These are phyloP conservation scores for Morone saxatilis DNA, from an alignment of 2,113 vertebrate genomes.

Conservation along the genomic window DNA sequence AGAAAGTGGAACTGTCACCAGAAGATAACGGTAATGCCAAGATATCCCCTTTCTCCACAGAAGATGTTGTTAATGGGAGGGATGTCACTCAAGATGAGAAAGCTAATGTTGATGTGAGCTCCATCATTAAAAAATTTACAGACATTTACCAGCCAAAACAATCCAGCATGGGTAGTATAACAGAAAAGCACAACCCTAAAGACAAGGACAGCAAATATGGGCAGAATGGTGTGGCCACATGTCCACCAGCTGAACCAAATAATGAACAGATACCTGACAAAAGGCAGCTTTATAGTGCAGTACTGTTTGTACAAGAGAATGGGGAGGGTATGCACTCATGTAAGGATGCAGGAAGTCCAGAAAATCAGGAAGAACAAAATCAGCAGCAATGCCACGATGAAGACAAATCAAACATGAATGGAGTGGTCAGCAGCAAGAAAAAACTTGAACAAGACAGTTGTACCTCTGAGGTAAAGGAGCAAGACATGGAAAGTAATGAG, in stretches of 20 bases:
- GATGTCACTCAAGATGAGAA: slow-evolving; percentile 23
- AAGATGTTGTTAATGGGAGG: slow-evolving; percentile 15
- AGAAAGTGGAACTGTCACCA: slow-evolving; percentile 10
- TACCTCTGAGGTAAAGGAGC: slow-evolving; percentile 16
- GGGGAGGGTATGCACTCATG: not conserved
- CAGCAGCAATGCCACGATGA: slow-evolving; percentile 7
- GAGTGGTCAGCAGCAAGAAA: not conserved
- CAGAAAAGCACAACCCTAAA: slow-evolving; percentile 33
- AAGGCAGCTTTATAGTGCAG: slow-evolving; percentile 10
- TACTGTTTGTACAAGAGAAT: not conserved
- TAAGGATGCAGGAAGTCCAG: not conserved
- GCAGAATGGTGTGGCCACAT: not conserved
- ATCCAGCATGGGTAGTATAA: not conserved
- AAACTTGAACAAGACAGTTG: slow-evolving; percentile 2
- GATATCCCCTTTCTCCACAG: not conserved
- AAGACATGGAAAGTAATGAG: slow-evolving; percentile 4
- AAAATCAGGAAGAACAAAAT: slow-evolving; percentile 4
- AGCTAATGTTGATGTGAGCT: slow-evolving; percentile 16
- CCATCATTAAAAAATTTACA: slow-evolving; percentile 36
- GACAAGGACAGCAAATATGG: not conserved
- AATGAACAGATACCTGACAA: slow-evolving; percentile 9
- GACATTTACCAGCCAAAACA: slow-evolving; percentile 23
- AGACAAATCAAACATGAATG: not conserved
- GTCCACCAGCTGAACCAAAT: not conserved
- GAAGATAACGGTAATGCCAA: slow-evolving; percentile 29